A percentile compares a stretch with the other conserved stretches of the same genome.
These are phyloP conservation scores for Centropus unirufus DNA, from an alignment of 2,113 vertebrate genomes.

Conservation along the genomic window DNA sequence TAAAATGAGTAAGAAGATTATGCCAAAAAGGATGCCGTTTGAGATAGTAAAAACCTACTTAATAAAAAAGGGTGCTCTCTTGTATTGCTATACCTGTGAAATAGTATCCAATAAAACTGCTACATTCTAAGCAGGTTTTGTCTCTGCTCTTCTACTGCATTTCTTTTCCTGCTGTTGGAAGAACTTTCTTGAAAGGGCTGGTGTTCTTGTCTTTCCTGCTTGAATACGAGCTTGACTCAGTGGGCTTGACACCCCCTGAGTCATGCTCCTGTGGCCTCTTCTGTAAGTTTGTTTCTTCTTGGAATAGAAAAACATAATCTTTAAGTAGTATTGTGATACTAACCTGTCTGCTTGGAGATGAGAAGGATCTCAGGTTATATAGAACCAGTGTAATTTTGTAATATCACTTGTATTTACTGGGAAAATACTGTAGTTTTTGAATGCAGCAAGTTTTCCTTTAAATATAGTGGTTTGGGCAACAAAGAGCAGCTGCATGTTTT, in stretches of 20 bases:
- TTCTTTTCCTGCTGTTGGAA: neutral
- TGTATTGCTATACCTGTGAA: neutral
- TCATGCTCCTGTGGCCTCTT: neutral
- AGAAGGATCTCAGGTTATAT: neutral
- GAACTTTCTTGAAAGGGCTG: neutral
- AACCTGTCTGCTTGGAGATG: neutral
- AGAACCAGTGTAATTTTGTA: neutral
- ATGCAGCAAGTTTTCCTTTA: neutral
- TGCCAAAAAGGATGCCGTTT: neutral
- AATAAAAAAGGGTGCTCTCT: neutral
- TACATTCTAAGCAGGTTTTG: neutral
- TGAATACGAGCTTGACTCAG: neutral
- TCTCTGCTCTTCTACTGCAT: neutral
- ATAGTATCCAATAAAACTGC: neutral
- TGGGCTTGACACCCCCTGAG: neutral
- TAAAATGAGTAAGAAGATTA: neutral
- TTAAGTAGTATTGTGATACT: neutral
- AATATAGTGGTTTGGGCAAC: neutral
- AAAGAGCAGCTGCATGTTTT: conserved; percentile 11
- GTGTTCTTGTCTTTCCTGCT: neutral
- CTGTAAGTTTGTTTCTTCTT: neutral
- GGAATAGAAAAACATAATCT: neutral
- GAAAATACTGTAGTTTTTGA: neutral
- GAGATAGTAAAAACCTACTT: neutral
- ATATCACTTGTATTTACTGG: neutral